Base-by-base conservation (phyloP, 2,888 invertebrate genomes). In the Aphidoletes aphidimyza region DNA sequence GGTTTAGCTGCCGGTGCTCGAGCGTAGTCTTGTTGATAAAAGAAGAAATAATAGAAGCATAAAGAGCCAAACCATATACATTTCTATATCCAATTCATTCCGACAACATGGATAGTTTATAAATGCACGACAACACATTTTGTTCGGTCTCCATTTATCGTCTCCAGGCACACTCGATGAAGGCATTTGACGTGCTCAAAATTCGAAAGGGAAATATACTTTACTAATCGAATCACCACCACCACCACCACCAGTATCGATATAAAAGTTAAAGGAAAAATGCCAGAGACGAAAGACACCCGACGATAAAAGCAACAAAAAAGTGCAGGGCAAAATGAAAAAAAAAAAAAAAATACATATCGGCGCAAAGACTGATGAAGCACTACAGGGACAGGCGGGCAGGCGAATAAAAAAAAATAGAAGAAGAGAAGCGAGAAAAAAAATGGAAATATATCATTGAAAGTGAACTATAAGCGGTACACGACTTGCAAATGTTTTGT, bases 131-230 rank as follows among this genome's bases (percentile, higher is more conserved):
- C 69, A 69, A 30, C 69, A 69, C 69, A 30, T 69, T n/a, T 69
- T 69, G 69, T 30, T 69, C 69, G 69, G 69, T 69, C 26, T 69
- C 34, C n/a, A 54, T n/a, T 30, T 30, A 26, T 30, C 30, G 69
- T 69, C 69, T 69, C 34, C 69, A 34, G 69, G 69, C 69, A 30
- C 69, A 69, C 30, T 54, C 69, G 26, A 30, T 69, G 34, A 69
- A 69, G 69, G 69, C 69, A 69, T 69, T 69, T 69, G 69, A 69
- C 69, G 69, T 69, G 69, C 69, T 30, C 69, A 69, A 69, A 69
- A 69, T 69, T 69, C 30, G 69, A 69, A 69, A 30, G 69, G 69
- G 69, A 69, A 54, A 69, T 69, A 69, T 69, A 69, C 69, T 69
- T 69, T 30, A 69, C 69, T 69, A 69, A 69, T 69, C 69, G 69